Evolutionary conservation across 2,113 vertebrate species (phyloP), one percentile per base, ranked within the genome.

Genomic region (Chitala chitala): DNA sequence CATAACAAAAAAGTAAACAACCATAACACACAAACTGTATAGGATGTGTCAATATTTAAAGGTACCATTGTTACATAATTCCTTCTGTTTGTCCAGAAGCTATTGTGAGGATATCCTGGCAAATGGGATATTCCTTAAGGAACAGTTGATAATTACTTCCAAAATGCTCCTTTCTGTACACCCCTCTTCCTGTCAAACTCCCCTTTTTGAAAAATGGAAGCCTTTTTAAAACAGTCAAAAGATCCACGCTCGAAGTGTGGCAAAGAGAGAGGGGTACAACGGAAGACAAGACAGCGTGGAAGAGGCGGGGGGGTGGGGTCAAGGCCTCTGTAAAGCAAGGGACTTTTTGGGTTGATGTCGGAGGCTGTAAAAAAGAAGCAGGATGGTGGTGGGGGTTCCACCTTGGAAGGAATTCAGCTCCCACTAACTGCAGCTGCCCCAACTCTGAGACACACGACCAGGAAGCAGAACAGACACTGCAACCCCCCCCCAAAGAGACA

Each of bases 161-260:
- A 53, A 31, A 9, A 24, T 38, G 63, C 20, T 13, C 63, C 22
- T 50, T 66, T 26, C 71, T 44, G 20, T 22, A 53, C 36, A 13
- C 24, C 40, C 44, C 3, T 59, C 36, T 73, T 78, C 64, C 72
- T 68, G 56, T 74, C 59, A 69, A 22, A 48, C n/a, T n/a, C n/a
- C n/a, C n/a, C n/a, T n/a, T n/a, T n/a, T n/a, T n/a, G n/a, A n/a
- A n/a, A n/a, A n/a, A n/a, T n/a, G n/a, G n/a, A n/a, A n/a, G n/a
- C n/a, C n/a, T n/a, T n/a, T n/a, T n/a, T n/a, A n/a, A n/a, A n/a
- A n/a, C n/a, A n/a, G n/a, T n/a, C n/a, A n/a, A n/a, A n/a, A n/a
- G n/a, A n/a, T n/a, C n/a, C n/a, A n/a, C n/a, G n/a, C n/a, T n/a
- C n/a, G n/a, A n/a, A n/a, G n/a, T n/a, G n/a, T n/a, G n/a, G n/a